phyloP scores from a whole-genome alignment of 2,113 vertebrate genomes.

The Crotalus viridis region DNA sequence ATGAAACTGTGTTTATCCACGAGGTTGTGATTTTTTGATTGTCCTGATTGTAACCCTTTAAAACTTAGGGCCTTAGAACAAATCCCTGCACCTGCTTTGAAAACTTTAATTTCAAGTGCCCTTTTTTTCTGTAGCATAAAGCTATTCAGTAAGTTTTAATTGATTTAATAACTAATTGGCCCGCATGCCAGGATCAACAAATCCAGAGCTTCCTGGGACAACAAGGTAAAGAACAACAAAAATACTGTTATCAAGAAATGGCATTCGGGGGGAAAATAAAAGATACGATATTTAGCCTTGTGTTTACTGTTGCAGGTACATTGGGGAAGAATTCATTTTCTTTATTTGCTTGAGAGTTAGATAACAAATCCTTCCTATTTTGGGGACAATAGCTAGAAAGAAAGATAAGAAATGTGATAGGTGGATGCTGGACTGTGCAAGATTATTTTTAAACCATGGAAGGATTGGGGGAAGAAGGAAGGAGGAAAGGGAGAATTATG shows the following conservation, averaged over 20 bases:
- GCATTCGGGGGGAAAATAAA: background rate
- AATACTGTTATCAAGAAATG: background rate
- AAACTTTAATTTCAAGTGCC: background rate
- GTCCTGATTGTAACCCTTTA: background rate
- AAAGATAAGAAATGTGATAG: constrained; percentile 31
- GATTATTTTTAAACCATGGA: background rate
- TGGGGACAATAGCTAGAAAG: constrained; percentile 40
- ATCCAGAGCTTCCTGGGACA: background rate
- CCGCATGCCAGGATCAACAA: background rate
- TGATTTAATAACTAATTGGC: background rate
- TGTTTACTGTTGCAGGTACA: background rate
- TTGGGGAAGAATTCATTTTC: background rate
- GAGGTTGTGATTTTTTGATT: background rate
- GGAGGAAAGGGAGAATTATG: background rate
- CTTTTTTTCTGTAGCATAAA: background rate
- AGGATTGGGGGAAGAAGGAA: background rate
- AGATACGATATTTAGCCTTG: background rate
- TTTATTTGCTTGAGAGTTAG: constrained; percentile 28
- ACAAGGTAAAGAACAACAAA: background rate
- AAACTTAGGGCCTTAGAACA: background rate
- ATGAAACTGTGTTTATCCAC: background rate
- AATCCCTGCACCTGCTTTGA: background rate
- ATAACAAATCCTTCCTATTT: constrained; percentile 30
- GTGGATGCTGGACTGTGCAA: constrained; percentile 44
- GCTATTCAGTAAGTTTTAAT: background rate